Percentiles rank a stretch among this genome's conserved stretches.
These are phyloP conservation scores for Wasmannia auropunctata DNA, from an alignment of 1,140 invertebrate species.

Conservation along the genomic window DNA sequence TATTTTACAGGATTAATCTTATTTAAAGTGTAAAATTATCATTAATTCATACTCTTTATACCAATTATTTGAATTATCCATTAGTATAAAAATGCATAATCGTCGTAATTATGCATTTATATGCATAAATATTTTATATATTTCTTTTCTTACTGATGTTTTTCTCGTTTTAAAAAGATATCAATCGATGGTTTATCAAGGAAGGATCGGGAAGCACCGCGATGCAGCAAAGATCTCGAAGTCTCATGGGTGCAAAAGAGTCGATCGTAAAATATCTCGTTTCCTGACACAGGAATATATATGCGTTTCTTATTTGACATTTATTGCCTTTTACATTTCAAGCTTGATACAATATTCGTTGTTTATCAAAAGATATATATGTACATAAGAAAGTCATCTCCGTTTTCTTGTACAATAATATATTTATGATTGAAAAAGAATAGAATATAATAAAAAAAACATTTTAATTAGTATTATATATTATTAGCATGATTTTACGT, in stretches of 20 bases:
- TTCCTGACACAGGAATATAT: neutral
- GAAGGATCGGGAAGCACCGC: neutral
- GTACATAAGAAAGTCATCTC: neutral
- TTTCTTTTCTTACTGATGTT: too few relatives aligned
- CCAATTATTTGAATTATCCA: neutral
- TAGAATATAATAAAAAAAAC: neutral
- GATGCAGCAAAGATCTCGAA: neutral
- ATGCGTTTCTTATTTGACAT: neutral
- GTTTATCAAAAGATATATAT: neutral
- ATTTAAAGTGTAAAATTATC: neutral
- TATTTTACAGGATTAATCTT: neutral
- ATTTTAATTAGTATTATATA: neutral
- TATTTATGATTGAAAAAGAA: neutral
- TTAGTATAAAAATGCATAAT: neutral
- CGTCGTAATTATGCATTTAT: neutral
- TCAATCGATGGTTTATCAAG: neutral
- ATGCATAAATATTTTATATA: neutral
- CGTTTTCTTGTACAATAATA: neutral
- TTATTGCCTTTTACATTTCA: neutral
- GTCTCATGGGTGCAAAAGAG: neutral
- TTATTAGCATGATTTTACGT: neutral
- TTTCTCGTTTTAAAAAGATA: neutral
- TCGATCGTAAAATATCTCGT: slow-evolving; percentile 23
- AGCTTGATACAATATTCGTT: neutral
- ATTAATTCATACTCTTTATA: neutral